Evolutionary conservation across 2,888 invertebrate genomes (phyloP).

Genomic region (Clostera curtula): DNA sequence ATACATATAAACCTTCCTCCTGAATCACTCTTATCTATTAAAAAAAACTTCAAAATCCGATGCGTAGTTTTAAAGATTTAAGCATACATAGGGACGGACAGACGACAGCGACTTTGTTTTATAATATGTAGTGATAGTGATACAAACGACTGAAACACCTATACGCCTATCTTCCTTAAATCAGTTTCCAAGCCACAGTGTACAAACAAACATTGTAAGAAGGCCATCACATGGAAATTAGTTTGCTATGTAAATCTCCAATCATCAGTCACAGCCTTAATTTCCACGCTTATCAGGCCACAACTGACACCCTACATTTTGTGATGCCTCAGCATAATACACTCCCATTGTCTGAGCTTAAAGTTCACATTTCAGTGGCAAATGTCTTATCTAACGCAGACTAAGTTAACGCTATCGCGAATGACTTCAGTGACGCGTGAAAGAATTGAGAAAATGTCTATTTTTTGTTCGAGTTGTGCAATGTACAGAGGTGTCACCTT

Average conservation of each 20-base stretch:
- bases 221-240: slow-evolving; percentile 21
- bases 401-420: slow-evolving; percentile 27
- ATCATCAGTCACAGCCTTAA: slow-evolving; percentile 54
- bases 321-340: slow-evolving; percentile 5
- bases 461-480: slow-evolving; percentile 13
- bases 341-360: slow-evolving; percentile 2
- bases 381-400: slow-evolving; percentile 16
- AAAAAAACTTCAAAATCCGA: too few species aligned
- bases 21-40: too few species aligned
- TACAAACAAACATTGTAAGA: slow-evolving; percentile 9
- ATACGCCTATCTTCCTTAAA: too few species aligned
- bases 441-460: slow-evolving; percentile 26
- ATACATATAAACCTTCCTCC: too few species aligned
- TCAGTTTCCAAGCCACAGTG: too few species aligned
- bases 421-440: slow-evolving; percentile 30
- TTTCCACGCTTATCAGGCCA: slow-evolving; percentile 46
- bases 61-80: too few species aligned
- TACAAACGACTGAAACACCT: too few species aligned
- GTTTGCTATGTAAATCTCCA: slow-evolving; percentile 43
- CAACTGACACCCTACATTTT: slow-evolving; percentile 28
- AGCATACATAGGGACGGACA: too few species aligned
- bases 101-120: too few species aligned
- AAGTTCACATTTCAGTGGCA: slow-evolving; percentile 9
- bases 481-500: not conserved
- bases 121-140: too few species aligned